Conservation (phyloP, 1,140 invertebrate species). For the Sitobion miscanthi region DNA sequence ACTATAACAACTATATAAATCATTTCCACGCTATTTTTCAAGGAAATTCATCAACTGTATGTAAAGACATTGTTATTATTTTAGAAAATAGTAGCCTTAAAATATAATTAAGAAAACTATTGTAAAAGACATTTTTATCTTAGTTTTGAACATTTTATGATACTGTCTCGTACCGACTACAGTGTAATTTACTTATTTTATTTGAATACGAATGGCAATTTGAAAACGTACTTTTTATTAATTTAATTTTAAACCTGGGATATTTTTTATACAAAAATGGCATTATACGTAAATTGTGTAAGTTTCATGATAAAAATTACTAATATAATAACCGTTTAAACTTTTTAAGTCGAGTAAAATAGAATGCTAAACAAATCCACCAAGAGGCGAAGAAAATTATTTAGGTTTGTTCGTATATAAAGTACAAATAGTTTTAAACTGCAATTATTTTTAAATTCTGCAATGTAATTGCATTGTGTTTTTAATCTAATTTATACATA, state of each 20-base stretch:
- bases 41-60: not conserved
- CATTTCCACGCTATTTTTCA: not conserved
- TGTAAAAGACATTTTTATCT: not conserved
- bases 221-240: not conserved
- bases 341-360: not conserved
- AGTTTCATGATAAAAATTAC: not conserved
- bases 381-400: not conserved
- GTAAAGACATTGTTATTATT: not conserved
- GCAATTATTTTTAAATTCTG: not conserved
- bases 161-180: not conserved
- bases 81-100: not conserved
- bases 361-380: not conserved
- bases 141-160: not conserved
- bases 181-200: conserved; percentile 1
- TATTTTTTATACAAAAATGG: conserved; percentile 2
- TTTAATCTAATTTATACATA: not conserved
- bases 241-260: not conserved
- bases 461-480: not conserved
- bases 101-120: not conserved
- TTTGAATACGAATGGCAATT: not conserved
- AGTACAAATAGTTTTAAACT: not conserved
- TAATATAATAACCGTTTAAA: conserved; percentile 32
- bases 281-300: not conserved
- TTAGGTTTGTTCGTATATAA: not conserved
- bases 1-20: not conserved